Evolutionary conservation across 2,113 vertebrate species (phyloP).

Genomic region (Trematocara marginatum): DNA sequence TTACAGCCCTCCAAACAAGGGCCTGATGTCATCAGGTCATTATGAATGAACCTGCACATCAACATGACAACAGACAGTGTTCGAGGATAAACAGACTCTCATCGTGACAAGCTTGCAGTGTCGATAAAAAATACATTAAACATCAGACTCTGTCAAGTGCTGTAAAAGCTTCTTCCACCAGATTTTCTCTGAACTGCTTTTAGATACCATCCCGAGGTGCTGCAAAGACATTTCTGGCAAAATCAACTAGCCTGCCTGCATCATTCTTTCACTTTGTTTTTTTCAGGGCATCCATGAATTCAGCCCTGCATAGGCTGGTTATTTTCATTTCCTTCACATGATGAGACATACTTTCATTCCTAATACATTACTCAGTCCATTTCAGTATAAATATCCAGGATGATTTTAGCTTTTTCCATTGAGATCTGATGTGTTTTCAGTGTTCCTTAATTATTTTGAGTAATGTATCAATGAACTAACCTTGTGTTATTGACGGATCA

Average conservation of each 20-base stretch:
- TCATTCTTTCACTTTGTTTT: background rate
- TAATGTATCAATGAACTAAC: background rate
- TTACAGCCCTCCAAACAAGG: constrained; percentile 28
- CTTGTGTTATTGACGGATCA: background rate
- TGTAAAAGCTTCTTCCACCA: background rate
- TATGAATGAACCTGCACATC: background rate
- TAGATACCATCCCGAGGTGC: background rate
- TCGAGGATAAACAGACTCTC: background rate
- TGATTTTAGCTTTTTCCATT: background rate
- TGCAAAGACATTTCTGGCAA: background rate
- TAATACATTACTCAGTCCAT: background rate
- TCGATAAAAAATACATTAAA: background rate
- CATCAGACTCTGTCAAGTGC: background rate
- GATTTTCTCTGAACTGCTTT: background rate
- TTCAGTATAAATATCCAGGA: background rate
- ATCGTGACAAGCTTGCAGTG: background rate
- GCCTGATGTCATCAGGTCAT: constrained; percentile 44
- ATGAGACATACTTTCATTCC: background rate
- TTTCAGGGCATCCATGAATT: background rate
- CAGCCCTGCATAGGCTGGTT: background rate
- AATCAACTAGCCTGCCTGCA: background rate
- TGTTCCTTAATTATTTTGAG: background rate
- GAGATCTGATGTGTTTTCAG: background rate
- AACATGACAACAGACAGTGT: background rate
- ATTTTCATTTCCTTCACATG: background rate